phyloP scores from a whole-genome alignment of 1,140 invertebrate species.

The Scaptomyza graminum region DNA sequence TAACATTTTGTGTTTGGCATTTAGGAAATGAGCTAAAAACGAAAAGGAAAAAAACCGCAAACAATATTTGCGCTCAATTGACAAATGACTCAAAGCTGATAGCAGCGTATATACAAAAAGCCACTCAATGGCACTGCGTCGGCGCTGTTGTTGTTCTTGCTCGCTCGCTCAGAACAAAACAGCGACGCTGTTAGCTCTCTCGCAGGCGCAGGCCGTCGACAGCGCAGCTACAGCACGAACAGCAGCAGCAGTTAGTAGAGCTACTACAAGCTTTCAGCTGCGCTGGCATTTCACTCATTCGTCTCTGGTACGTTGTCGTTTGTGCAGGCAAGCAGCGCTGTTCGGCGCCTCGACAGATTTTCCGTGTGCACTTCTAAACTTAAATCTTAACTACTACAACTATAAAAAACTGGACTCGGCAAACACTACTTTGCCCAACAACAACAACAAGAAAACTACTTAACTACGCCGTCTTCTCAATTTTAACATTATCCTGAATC shows the following conservation, averaged over 20 bases:
- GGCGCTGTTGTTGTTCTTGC: slow-evolving; percentile 13
- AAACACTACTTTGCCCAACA: slow-evolving; percentile 28
- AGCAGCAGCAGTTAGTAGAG: slow-evolving; percentile 10
- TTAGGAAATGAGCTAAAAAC: slow-evolving; percentile 2
- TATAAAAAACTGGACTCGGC: slow-evolving; percentile 38
- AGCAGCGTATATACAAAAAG: neutral
- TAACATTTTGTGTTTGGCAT: slow-evolving; percentile 23
- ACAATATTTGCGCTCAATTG: slow-evolving; percentile 25
- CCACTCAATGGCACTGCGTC: slow-evolving; percentile 36
- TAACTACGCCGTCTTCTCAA: slow-evolving; percentile 18
- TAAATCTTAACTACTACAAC: slow-evolving; percentile 39
- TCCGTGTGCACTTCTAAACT: slow-evolving; percentile 70
- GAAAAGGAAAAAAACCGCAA: neutral
- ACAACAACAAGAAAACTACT: slow-evolving; percentile 24
- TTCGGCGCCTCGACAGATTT: slow-evolving; percentile 55
- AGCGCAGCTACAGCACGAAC: slow-evolving; percentile 9
- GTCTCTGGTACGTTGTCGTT: slow-evolving; percentile 72
- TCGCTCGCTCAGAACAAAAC: slow-evolving; percentile 23
- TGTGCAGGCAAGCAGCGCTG: slow-evolving; percentile 67
- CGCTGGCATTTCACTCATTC: slow-evolving; percentile 73
- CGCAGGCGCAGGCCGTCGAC: slow-evolving; percentile 29
- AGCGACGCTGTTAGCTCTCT: slow-evolving; percentile 3
- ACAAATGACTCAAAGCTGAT: slow-evolving; percentile 23
- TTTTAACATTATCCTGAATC: slow-evolving; percentile 10
- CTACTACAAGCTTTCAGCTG: slow-evolving; percentile 59